phyloP scores from a whole-genome alignment of 2,888 invertebrate genomes.

The Aleiodes leptofemur region DNA sequence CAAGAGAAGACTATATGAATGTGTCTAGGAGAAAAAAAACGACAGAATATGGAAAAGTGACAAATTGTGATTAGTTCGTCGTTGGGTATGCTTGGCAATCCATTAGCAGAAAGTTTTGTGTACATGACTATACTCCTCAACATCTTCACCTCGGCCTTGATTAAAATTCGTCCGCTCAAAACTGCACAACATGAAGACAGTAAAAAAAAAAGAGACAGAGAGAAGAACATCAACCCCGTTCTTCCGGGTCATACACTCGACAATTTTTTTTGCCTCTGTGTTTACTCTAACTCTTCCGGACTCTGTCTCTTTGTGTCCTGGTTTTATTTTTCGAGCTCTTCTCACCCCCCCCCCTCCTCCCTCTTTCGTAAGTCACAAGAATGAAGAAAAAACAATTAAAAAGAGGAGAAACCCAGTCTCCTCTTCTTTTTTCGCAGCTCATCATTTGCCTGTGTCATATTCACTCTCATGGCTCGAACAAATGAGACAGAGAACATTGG shows the following conservation, averaged over 20 bases:
- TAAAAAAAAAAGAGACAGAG: not conserved
- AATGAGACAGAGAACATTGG: slow-evolving; percentile 34
- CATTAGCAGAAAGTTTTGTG: slow-evolving; percentile 61
- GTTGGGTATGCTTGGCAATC: slow-evolving; percentile 64
- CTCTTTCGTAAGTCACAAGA: slow-evolving; percentile 11
- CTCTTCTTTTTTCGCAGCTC: not conserved
- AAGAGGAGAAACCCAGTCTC: not conserved
- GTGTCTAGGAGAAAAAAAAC: slow-evolving; percentile 47
- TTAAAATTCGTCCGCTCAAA: slow-evolving; percentile 64
- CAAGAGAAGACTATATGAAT: slow-evolving; percentile 4
- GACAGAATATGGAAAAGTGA: slow-evolving; percentile 50
- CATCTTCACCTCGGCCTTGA: slow-evolving; percentile 60
- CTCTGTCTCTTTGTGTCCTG: slow-evolving; percentile 2
- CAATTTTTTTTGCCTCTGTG: slow-evolving; percentile 5
- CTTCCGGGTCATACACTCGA: slow-evolving; percentile 35
- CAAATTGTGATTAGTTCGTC: slow-evolving; percentile 67
- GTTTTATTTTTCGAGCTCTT: not conserved
- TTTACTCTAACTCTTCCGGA: not conserved
- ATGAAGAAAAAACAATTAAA: slow-evolving; percentile 28
- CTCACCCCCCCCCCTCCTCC: slow-evolving; percentile 23
- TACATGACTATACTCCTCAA: slow-evolving; percentile 48
- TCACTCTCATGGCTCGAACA: slow-evolving; percentile 34
- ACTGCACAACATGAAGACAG: slow-evolving; percentile 29
- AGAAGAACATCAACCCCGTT: slow-evolving; percentile 8
- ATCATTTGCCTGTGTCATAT: slow-evolving; percentile 29